Evolutionary conservation across 2,113 vertebrate genomes (phyloP).

Genomic region (Thalassoma bifasciatum): DNA sequence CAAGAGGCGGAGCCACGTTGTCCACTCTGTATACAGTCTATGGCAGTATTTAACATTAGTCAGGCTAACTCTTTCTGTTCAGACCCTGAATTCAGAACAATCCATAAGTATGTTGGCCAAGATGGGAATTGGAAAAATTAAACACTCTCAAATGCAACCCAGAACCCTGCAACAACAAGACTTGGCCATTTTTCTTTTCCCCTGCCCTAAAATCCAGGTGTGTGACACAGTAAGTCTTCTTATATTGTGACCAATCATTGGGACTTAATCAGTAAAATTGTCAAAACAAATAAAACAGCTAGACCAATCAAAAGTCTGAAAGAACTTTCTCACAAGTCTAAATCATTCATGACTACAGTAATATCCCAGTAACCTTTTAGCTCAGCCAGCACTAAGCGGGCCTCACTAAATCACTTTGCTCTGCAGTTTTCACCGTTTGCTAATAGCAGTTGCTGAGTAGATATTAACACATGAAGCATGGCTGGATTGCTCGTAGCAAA

Average conservation of each 20-base stretch:
- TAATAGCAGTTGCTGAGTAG: slow-evolving; percentile 82
- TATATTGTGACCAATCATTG: too few species aligned
- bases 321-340: slow-evolving; percentile 25
- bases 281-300: background rate
- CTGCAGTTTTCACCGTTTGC: slow-evolving; percentile 70
- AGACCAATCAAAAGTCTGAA: slow-evolving; percentile 4
- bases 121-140: background rate
- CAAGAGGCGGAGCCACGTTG: too few species aligned
- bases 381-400: slow-evolving; percentile 26
- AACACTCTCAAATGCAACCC: background rate
- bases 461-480: slow-evolving; percentile 65
- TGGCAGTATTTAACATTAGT: too few species aligned
- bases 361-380: slow-evolving; percentile 50
- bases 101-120: background rate
- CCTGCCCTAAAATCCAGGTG: too few species aligned
- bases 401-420: slow-evolving; percentile 59
- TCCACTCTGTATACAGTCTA: too few species aligned
- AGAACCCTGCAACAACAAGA: background rate
- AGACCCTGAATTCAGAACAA: too few species aligned
- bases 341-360: slow-evolving; percentile 50
- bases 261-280: too few species aligned
- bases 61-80: too few species aligned
- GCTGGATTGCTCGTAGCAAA: slow-evolving; percentile 59
- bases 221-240: too few species aligned
- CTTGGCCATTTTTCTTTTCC: background rate